Conservation (phyloP, 2,888 invertebrate species). For the Pelosia muscerda region DNA sequence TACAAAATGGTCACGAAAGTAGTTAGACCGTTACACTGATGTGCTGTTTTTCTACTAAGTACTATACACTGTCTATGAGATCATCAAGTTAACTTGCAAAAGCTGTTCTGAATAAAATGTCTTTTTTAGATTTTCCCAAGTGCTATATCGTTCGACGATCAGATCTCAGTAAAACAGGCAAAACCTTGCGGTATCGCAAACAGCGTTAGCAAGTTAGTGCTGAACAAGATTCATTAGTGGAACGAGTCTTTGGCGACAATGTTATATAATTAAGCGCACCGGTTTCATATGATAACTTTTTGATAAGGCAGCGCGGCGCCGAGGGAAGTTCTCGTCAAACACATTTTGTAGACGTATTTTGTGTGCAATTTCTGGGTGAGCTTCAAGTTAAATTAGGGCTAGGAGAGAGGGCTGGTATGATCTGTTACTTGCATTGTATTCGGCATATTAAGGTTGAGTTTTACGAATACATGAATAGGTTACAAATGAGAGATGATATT, state of each 20-base stretch:
- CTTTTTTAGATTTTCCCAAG: background rate
- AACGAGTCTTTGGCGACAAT: conserved; percentile 21
- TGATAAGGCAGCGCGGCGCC: conserved; percentile 19
- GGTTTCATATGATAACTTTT: conserved; percentile 29
- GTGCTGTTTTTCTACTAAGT: no score
- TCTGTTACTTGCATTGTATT: background rate
- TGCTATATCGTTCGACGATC: background rate
- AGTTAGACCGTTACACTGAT: no score
- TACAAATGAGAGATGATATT: no score
- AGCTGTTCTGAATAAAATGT: background rate
- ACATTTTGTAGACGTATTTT: conserved; percentile 4
- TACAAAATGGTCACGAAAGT: no score
- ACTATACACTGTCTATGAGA: background rate
- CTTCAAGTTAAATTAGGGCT: background rate
- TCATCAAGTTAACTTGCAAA: background rate
- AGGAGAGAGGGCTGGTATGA: background rate
- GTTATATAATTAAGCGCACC: conserved; percentile 31
- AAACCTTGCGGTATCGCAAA: conserved; percentile 11
- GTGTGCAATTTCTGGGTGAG: background rate
- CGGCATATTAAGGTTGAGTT: background rate
- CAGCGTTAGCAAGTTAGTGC: conserved; percentile 24
- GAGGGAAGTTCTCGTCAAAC: conserved; percentile 9
- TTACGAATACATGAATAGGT: no score
- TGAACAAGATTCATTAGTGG: conserved; percentile 30
- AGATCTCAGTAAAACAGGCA: background rate